phyloP scores from a whole-genome alignment of 2,888 invertebrate genomes.

The Heteromurus nitidus region DNA sequence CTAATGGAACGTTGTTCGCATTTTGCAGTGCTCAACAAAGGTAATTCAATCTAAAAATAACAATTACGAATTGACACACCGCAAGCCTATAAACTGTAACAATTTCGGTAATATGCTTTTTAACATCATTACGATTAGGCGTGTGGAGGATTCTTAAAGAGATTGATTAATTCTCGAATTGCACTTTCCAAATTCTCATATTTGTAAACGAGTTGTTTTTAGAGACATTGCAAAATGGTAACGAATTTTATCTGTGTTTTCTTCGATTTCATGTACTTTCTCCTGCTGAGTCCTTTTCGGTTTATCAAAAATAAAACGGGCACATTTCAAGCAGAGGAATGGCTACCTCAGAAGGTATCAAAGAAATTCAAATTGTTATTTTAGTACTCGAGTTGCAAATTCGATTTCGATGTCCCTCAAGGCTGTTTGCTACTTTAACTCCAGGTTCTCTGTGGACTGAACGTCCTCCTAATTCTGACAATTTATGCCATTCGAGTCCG shows the following conservation, averaged over 20 bases:
- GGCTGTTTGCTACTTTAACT: background rate
- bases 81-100: too few species aligned
- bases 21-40: too few species aligned
- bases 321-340: background rate
- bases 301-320: background rate
- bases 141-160: too few species aligned
- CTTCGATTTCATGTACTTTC: background rate
- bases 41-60: too few species aligned
- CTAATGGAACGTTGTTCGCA: too few species aligned
- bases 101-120: too few species aligned
- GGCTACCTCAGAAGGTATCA: background rate
- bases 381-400: background rate
- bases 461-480: background rate
- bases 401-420: background rate
- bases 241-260: background rate
- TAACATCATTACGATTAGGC: too few species aligned
- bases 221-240: too few species aligned
- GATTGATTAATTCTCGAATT: too few species aligned
- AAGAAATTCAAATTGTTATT: background rate
- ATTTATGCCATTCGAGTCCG: background rate
- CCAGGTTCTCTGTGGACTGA: background rate
- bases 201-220: too few species aligned
- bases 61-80: too few species aligned
- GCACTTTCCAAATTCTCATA: too few species aligned
- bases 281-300: background rate